A percentile compares a stretch with the other conserved stretches of the same genome.
These are phyloP conservation scores for Papilio xuthus DNA, from an alignment of 1,140 invertebrate genomes.

Conservation along the genomic window DNA sequence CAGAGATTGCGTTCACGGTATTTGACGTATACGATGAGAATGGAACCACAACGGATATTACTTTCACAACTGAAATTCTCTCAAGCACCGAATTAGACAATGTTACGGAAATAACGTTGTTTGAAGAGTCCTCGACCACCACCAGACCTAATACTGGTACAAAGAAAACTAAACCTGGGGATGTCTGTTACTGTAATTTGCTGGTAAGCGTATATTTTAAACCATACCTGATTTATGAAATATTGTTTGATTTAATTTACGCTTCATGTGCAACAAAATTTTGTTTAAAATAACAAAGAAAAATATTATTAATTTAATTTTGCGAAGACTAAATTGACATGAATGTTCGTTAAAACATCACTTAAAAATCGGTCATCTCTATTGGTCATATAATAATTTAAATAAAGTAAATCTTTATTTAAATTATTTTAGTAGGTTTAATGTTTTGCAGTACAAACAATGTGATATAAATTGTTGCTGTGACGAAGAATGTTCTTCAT, in stretches of 20 bases:
- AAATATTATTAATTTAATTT: too few relatives aligned
- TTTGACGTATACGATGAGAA: constrained; percentile 71
- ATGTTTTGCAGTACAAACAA: constrained; percentile 76
- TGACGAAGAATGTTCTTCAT: constrained; percentile 84
- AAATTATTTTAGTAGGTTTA: constrained; percentile 18
- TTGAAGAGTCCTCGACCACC: constrained; percentile 56
- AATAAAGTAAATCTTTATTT: too few relatives aligned
- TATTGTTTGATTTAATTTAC: too few relatives aligned
- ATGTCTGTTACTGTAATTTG: constrained; percentile 79
- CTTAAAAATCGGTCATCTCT: too few relatives aligned
- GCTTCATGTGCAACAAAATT: too few relatives aligned
- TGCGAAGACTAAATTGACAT: too few relatives aligned
- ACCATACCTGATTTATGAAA: neutral
- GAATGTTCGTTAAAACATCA: too few relatives aligned
- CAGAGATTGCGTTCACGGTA: constrained; percentile 55
- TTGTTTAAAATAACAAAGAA: too few relatives aligned
- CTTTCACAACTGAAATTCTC: constrained; percentile 58
- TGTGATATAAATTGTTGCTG: constrained; percentile 91
- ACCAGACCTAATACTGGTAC: constrained; percentile 47
- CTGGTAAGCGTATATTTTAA: constrained; percentile 59
- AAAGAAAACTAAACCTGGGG: constrained; percentile 50
- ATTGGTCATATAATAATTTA: too few relatives aligned
- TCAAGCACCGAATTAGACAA: constrained; percentile 68
- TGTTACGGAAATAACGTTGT: constrained; percentile 64
- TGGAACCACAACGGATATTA: constrained; percentile 53